phyloP scores from a whole-genome alignment of 2,113 vertebrate species.

The Microtus montanus region DNA sequence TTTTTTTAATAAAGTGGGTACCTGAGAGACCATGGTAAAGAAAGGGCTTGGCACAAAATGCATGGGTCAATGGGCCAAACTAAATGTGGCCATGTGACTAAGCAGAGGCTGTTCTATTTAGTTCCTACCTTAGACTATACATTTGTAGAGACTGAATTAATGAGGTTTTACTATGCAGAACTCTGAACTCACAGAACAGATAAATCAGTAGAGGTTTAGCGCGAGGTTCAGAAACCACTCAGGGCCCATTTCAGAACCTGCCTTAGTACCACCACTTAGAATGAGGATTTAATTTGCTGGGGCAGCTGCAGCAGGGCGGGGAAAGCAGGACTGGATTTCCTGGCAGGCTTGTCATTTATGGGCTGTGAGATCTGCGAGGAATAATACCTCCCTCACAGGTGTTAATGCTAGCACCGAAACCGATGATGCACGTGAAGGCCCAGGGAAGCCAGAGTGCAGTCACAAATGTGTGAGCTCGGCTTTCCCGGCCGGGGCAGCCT shows the following conservation, averaged over 20 bases:
- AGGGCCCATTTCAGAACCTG: conserved; percentile 23
- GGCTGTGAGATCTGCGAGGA: conserved; percentile 53
- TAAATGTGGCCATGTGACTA: not conserved
- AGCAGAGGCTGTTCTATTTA: not conserved
- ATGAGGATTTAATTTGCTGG: conserved; percentile 54
- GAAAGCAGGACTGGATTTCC: conserved; percentile 44
- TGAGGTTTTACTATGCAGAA: not conserved
- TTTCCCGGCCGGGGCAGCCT: not conserved
- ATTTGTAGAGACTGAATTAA: not conserved
- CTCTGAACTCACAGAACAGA: conserved; percentile 43
- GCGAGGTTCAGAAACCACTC: conserved; percentile 23
- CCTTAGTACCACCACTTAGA: conserved; percentile 9
- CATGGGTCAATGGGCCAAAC: not conserved
- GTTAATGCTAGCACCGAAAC: conserved; percentile 62
- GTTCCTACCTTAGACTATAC: not conserved
- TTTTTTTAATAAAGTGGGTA: not conserved
- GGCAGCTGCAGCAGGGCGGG: conserved; percentile 26
- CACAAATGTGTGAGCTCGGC: not conserved
- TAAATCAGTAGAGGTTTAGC: conserved; percentile 34
- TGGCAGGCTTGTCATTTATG: conserved; percentile 56
- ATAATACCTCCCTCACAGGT: conserved; percentile 63
- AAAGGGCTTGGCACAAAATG: not conserved
- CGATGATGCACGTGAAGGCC: conserved; percentile 41
- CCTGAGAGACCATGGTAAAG: not conserved
- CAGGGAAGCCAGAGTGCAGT: not conserved